Percentiles rank a stretch among this genome's conserved stretches.
These are phyloP conservation scores for Agrilus biguttatus DNA, from an alignment of 2,888 invertebrate species.

Conservation along the genomic window DNA sequence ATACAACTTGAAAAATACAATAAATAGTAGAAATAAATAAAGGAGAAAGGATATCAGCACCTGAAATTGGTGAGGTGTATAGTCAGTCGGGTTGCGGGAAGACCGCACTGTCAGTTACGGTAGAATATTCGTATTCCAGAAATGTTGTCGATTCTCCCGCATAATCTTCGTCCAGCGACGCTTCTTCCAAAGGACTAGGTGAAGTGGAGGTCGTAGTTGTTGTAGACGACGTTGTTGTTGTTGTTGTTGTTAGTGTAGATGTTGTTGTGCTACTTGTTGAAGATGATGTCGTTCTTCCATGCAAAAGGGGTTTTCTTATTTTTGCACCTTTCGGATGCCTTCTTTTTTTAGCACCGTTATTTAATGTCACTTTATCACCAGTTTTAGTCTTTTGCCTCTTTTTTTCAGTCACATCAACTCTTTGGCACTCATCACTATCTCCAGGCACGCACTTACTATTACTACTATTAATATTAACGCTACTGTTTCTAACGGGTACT, in stretches of 20 bases:
- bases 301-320: slow-evolving; percentile 22
- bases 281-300: slow-evolving; percentile 28
- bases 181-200: slow-evolving; percentile 22
- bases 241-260: slow-evolving; percentile 16
- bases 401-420: slow-evolving; percentile 23
- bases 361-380: slow-evolving; percentile 32
- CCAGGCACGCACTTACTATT: slow-evolving; percentile 16
- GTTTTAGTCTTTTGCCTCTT: slow-evolving; percentile 33
- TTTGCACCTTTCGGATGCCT: slow-evolving; percentile 30
- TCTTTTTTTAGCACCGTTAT: slow-evolving; percentile 34
- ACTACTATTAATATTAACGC: slow-evolving; percentile 8
- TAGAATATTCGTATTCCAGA: slow-evolving; percentile 29
- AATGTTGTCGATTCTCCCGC: slow-evolving; percentile 28
- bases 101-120: slow-evolving; percentile 19
- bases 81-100: slow-evolving; percentile 26
- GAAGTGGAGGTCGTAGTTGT: slow-evolving; percentile 37
- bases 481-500: slow-evolving; percentile 8
- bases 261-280: slow-evolving; percentile 26
- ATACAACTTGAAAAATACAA: slow-evolving; percentile 29
- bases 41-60: slow-evolving; percentile 6
- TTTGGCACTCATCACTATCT: slow-evolving; percentile 29
- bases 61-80: slow-evolving; percentile 13
- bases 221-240: slow-evolving; percentile 34
- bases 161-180: slow-evolving; percentile 30
- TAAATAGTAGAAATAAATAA: slow-evolving; percentile 34